Conservation (phyloP, 1,140 invertebrate species). For the Plectus sambesii region DNA sequence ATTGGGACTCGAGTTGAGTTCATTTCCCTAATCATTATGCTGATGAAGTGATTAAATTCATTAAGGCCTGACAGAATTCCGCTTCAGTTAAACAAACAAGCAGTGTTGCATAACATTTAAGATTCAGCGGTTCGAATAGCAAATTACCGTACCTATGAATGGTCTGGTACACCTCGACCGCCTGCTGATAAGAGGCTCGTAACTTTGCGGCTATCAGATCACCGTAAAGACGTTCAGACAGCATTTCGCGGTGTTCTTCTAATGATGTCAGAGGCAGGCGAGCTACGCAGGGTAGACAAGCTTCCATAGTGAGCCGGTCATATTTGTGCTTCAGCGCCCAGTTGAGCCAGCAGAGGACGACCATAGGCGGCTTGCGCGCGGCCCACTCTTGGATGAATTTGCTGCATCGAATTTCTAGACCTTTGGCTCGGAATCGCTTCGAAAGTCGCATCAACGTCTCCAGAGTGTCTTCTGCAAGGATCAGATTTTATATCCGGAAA, state of each 20-base stretch:
- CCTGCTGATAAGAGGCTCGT: conserved; percentile 36
- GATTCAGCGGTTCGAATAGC: no score
- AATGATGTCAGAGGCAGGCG: conserved; percentile 31
- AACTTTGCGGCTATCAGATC: conserved; percentile 43
- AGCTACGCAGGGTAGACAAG: conserved; percentile 40
- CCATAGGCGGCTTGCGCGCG: conserved; percentile 32
- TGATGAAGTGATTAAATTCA: no score
- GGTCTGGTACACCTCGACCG: conserved; percentile 40
- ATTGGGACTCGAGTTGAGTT: no score
- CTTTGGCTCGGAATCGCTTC: conserved; percentile 37
- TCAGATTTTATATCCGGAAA: no score
- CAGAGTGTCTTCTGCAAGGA: conserved; percentile 37
- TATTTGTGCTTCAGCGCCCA: conserved; percentile 44
- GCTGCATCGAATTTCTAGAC: conserved; percentile 32
- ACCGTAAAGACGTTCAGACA: conserved; percentile 34
- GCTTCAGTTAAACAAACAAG: no score
- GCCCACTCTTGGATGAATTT: conserved; percentile 40
- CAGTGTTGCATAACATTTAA: no score
- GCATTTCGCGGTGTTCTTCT: conserved; percentile 41
- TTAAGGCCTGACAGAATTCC: no score
- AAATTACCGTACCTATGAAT: no score
- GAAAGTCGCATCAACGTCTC: conserved; percentile 44
- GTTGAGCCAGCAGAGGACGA: conserved; percentile 43
- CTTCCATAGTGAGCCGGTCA: conserved; percentile 27
- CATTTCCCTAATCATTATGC: no score